phyloP scores from a whole-genome alignment of 1,140 invertebrate species.

The Apis florea region DNA sequence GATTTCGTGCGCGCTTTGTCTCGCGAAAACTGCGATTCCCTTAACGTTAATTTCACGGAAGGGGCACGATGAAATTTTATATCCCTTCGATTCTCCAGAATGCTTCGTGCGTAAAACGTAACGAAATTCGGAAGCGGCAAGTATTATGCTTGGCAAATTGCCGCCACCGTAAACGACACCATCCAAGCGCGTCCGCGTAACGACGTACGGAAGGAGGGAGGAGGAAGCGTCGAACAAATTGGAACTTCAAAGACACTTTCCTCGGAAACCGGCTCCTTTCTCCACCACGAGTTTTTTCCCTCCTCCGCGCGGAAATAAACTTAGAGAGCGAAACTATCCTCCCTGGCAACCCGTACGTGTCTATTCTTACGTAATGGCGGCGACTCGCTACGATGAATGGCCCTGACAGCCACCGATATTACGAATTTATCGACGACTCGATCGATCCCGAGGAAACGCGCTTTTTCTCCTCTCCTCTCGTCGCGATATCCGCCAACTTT shows the following conservation, averaged over 20 bases:
- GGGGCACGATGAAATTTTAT: background rate
- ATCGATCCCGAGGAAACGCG: conserved; percentile 10
- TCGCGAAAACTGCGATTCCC: background rate
- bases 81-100: background rate
- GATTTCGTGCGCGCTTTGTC: background rate
- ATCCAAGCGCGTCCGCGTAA: background rate
- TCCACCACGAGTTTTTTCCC: background rate
- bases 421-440: conserved; percentile 45
- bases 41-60: no score
- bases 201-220: background rate
- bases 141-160: conserved; percentile 19
- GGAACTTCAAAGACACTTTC: conserved; percentile 36
- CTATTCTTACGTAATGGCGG: conserved; percentile 34
- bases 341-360: conserved; percentile 20
- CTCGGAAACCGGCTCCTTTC: background rate
- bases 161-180: background rate
- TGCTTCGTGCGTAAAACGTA: background rate
- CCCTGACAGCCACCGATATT: conserved; percentile 36
- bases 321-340: conserved; percentile 13
- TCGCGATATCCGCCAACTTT: conserved; percentile 7
- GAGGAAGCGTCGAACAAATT: conserved; percentile 30
- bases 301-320: conserved; percentile 26
- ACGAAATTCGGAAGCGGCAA: background rate
- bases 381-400: conserved; percentile 31
- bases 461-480: background rate